These are phyloP conservation scores for Penaeus monodon DNA, from an alignment of 2,888 invertebrate species.

Conservation along the genomic window DNA sequence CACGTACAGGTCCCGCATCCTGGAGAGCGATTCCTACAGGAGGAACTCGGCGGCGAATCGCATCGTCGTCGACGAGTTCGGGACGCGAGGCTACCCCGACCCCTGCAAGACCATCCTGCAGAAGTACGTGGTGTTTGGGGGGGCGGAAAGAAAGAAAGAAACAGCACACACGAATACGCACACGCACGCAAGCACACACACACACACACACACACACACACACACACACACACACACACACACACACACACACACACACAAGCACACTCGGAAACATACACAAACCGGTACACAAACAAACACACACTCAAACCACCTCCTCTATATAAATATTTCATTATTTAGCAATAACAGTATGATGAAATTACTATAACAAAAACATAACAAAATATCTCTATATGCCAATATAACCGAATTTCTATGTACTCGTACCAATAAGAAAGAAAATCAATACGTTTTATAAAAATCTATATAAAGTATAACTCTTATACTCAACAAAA, in stretches of 20 bases:
- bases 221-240: constrained; percentile 7
- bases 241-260: constrained; percentile 12
- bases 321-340: background rate
- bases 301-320: background rate
- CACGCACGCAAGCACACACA: background rate
- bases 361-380: background rate
- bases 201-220: background rate
- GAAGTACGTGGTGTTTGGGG: constrained; percentile 2
- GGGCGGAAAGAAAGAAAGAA: background rate
- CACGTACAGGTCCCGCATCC: constrained; percentile 35
- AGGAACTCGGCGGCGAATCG: constrained; percentile 68
- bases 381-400: too few relatives aligned
- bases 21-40: constrained; percentile 68
- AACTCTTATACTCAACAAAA: too few relatives aligned
- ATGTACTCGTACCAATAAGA: too few relatives aligned
- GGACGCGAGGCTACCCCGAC: constrained; percentile 69
- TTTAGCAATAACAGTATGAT: too few relatives aligned
- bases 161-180: background rate
- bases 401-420: too few relatives aligned
- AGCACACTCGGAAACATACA: too few relatives aligned
- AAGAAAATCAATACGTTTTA: too few relatives aligned
- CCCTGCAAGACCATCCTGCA: constrained; percentile 67
- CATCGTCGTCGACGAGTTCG: constrained; percentile 69
- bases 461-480: too few relatives aligned
- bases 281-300: background rate